Percentiles rank a stretch among this genome's conserved stretches.
Evolutionary conservation across 2,888 invertebrate genomes (phyloP).

Genomic region (Caenorhabditis sp.): DNA sequence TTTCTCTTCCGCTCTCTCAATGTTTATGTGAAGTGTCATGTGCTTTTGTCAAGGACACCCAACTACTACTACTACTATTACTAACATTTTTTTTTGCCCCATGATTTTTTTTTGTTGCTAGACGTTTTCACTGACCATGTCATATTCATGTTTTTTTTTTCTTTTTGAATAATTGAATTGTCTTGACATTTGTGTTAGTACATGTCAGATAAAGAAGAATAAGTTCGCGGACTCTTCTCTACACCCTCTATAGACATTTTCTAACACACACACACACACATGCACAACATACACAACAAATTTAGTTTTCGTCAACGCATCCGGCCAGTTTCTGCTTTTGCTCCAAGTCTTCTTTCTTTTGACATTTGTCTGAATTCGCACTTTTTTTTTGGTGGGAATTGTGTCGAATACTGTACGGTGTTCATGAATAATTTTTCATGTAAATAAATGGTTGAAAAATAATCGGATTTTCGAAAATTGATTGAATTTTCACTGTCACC

Average conservation of each 20-base stretch:
- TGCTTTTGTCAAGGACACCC: conserved; percentile 1
- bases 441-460: too few species aligned
- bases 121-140: not conserved
- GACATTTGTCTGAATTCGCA: not conserved
- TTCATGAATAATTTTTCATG: too few species aligned
- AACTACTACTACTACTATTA: not conserved
- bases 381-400: not conserved
- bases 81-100: not conserved
- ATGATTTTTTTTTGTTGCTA: not conserved
- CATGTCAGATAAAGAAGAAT: conserved; percentile 5
- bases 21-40: not conserved
- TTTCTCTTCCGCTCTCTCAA: not conserved
- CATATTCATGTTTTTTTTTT: not conserved
- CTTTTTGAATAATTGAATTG: not conserved
- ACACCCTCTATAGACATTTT: not conserved
- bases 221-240: conserved; percentile 4
- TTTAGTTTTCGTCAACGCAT: conserved; percentile 1
- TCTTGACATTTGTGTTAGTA: not conserved
- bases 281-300: conserved; percentile 31
- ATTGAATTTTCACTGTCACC: too few species aligned
- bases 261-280: conserved; percentile 37
- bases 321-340: not conserved
- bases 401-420: too few species aligned
- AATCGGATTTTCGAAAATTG: too few species aligned
- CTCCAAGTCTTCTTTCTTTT: not conserved